Conservation (phyloP, 2,113 vertebrate species). For the Mionectes macconnelli region DNA sequence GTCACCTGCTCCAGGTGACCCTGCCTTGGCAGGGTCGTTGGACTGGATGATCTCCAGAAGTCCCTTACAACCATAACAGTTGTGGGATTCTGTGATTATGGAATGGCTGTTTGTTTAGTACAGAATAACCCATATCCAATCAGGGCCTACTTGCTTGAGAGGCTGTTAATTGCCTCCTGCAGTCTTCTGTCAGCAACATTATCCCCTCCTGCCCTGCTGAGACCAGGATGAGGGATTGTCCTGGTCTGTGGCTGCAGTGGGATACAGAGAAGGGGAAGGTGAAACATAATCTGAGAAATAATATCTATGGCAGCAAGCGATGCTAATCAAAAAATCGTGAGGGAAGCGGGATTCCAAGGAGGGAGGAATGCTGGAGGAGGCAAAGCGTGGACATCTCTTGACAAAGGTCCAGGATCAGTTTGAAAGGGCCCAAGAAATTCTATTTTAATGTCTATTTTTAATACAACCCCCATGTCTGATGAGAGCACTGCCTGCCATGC, state of each 20-base stretch:
- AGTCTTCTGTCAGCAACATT: slow-evolving; percentile 37
- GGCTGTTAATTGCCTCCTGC: slow-evolving; percentile 36
- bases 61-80: background rate
- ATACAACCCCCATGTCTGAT: background rate
- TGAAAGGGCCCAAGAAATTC: background rate
- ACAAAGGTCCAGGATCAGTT: slow-evolving; percentile 16
- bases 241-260: background rate
- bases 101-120: background rate
- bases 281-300: slow-evolving; percentile 15
- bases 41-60: background rate
- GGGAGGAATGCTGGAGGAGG: background rate
- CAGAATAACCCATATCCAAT: background rate
- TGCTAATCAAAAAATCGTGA: background rate
- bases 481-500: background rate
- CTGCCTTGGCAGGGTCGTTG: background rate
- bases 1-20: background rate
- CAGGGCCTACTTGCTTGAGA: background rate
- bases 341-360: slow-evolving; percentile 3
- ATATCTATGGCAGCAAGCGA: background rate
- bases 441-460: slow-evolving; percentile 67
- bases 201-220: background rate
- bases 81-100: background rate
- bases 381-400: slow-evolving; percentile 15
- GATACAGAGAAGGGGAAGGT: background rate
- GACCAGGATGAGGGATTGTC: background rate